Evolutionary conservation across 2,113 vertebrate species (phyloP).

Genomic region (Paramormyrops kingsleyae): DNA sequence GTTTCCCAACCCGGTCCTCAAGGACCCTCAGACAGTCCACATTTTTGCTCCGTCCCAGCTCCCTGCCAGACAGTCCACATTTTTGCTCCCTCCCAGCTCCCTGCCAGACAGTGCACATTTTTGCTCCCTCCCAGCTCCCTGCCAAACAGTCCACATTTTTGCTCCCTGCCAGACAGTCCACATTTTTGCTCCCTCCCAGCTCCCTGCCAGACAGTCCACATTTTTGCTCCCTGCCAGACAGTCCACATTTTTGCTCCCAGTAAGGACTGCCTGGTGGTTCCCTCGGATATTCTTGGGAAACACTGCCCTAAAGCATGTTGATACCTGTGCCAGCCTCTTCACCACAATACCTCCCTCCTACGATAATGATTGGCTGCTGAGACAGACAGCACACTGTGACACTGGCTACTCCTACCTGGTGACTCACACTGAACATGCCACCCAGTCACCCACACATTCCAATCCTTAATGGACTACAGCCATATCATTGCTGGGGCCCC

Average conservation of each 20-base stretch:
- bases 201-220: neutral
- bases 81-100: neutral
- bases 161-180: neutral
- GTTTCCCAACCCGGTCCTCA: neutral
- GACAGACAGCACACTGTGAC: neutral
- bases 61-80: neutral
- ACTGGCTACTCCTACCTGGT: neutral
- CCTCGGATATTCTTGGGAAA: neutral
- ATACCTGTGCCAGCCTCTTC: neutral
- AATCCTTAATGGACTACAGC: neutral
- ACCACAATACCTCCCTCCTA: neutral
- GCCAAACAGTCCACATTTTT: neutral
- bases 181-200: too few relatives aligned
- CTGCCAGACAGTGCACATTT: too few relatives aligned
- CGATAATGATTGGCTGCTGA: neutral
- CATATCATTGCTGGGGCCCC: neutral
- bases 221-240: neutral
- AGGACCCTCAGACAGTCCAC: neutral
- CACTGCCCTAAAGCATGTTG: neutral
- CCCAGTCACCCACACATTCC: neutral
- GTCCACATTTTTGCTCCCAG: neutral
- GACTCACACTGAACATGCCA: neutral
- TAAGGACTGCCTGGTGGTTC: neutral
- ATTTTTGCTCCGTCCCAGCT: too few relatives aligned
- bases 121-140: neutral